Evolutionary conservation across 1,140 invertebrate genomes (phyloP).

Genomic region (Anthonomus grandis): DNA sequence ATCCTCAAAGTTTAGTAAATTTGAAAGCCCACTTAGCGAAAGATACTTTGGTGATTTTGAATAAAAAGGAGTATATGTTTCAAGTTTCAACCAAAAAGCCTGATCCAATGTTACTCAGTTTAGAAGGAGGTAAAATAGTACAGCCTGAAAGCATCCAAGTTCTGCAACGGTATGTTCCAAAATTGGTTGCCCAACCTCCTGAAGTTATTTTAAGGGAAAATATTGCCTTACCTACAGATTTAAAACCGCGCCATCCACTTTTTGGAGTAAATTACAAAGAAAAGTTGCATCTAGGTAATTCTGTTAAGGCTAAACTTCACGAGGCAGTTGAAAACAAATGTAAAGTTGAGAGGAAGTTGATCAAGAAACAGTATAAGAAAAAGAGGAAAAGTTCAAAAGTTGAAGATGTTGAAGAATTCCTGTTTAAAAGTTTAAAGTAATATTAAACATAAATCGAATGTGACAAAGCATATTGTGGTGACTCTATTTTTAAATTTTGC

Average conservation of each 20-base stretch:
- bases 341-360: conserved; percentile 17
- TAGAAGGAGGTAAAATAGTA: conserved; percentile 9
- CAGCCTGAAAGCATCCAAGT: conserved; percentile 8
- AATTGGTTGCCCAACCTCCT: conserved; percentile 2
- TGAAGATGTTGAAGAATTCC: conserved; percentile 1
- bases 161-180: conserved; percentile 19
- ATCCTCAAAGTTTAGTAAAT: conserved; percentile 20
- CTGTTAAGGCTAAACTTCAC: conserved; percentile 21
- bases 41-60: conserved; percentile 15
- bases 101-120: conserved; percentile 18
- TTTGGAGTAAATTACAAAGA: conserved; percentile 29
- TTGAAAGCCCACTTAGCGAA: conserved; percentile 12
- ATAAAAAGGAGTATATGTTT: conserved; percentile 26
- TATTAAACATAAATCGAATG: too few relatives aligned
- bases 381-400: too few relatives aligned
- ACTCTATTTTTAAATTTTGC: too few relatives aligned
- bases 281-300: conserved; percentile 25
- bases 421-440: conserved; percentile 14
- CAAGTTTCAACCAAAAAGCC: conserved; percentile 14
- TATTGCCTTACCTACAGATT: conserved; percentile 12
- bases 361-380: conserved; percentile 11
- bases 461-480: too few relatives aligned
- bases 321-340: conserved; percentile 14
- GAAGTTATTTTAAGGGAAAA: background rate
- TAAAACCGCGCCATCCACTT: conserved; percentile 30